phyloP scores from a whole-genome alignment of 2,113 vertebrate species.

The Hemibagrus wyckioides region DNA sequence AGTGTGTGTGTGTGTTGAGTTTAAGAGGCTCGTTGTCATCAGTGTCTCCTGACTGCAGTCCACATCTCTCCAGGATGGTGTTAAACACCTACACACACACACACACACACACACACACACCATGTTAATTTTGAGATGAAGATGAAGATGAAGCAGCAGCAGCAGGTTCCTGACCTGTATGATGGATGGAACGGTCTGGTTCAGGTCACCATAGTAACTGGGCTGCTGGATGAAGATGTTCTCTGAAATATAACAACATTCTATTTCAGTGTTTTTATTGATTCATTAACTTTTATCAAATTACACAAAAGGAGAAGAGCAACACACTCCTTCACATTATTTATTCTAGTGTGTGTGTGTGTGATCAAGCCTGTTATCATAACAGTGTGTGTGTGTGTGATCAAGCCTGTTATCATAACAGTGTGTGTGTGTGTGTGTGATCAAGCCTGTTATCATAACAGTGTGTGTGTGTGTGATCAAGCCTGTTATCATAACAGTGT shows the following conservation, averaged over 20 bases:
- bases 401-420: neutral
- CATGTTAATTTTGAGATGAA: too few relatives aligned
- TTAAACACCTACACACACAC: conserved; percentile 80
- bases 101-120: conserved; percentile 20
- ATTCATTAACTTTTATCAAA: neutral
- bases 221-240: conserved; percentile 95
- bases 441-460: neutral
- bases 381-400: too few relatives aligned
- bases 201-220: conserved; percentile 87
- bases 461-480: neutral
- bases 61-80: conserved; percentile 83
- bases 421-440: neutral
- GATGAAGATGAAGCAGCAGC: neutral
- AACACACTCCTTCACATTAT: neutral
- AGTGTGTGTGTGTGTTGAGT: conserved; percentile 73
- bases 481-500: too few relatives aligned
- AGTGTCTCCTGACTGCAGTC: conserved; percentile 80
- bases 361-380: neutral
- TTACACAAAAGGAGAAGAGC: neutral
- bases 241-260: conserved; percentile 67
- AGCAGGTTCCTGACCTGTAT: conserved; percentile 74
- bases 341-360: neutral
- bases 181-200: conserved; percentile 86
- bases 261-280: neutral
- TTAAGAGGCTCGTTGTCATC: conserved; percentile 79